Base-by-base conservation (phyloP, 2,797 vertebrate species). In the Potorous gilbertii region DNA sequence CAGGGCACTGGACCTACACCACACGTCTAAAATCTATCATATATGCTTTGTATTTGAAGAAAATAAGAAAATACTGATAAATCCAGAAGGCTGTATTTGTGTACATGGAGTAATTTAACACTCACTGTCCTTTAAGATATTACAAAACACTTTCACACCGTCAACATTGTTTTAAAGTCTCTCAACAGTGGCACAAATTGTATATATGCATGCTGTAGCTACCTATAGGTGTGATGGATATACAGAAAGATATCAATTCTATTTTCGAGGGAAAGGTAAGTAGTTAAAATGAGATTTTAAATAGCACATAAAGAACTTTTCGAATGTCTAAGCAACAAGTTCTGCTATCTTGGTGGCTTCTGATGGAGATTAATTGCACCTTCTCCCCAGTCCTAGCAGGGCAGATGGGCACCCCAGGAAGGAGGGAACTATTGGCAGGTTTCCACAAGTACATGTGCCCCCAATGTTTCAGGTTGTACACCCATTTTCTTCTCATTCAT, bases 271-370 rank as follows among this genome's bases (percentile, higher is more conserved):
- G 18, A 97, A 96, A 93, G 0, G 8, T 21, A 3, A n/a, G 40
- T 21, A 55, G 34, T 87, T 94, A 56, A 14, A 46, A 91, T 40
- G 56, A 94, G 52, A 34, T 87, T 95, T 96, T 91, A 93, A 95
- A 50, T 93, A 46, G 93, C 57, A 97, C 93, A 92, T 18, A 90
- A 96, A 93, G 12, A 28, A 46, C 62, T 93, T 87, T 93, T 81
- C 29, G 28, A 59, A 94, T 46, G 24, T 54, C 89, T 94, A 46
- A 4, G 46, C 66, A 46, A 50, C 9, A 21, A 10, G 10, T 87
- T 87, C 40, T 87, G 3, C 74, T 87, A 50, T 87, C 8, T 21
- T 87, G 40, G n/a, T 81, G 74, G 9, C 40, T 87, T 87, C 74
- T 27, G 28, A 24, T 92, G 28, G 56, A 55, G 9, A 94, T 16